These are phyloP conservation scores for Fringilla coelebs DNA, from an alignment of 2,797 vertebrate genomes.

Conservation along the genomic window DNA sequence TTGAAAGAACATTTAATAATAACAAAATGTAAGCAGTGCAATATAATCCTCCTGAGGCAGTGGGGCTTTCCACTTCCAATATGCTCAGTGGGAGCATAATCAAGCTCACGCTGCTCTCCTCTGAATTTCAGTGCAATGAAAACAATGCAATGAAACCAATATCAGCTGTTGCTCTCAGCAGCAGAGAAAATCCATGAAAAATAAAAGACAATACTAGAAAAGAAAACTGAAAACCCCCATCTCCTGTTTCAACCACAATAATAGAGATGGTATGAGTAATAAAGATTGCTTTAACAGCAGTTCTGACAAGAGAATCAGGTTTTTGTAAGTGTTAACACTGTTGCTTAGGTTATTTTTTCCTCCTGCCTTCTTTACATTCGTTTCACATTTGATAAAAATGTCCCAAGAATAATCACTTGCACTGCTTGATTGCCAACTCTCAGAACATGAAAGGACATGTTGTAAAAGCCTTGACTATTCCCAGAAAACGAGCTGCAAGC, in stretches of 20 bases:
- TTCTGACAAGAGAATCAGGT: not conserved
- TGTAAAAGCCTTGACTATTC: conserved; percentile 40
- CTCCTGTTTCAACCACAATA: not conserved
- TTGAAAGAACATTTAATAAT: not conserved
- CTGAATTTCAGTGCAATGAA: not conserved
- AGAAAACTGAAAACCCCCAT: not conserved
- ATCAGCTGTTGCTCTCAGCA: not conserved
- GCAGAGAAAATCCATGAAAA: not conserved
- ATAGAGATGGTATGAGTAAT: not conserved
- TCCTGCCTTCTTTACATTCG: conserved; percentile 13
- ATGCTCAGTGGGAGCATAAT: not conserved
- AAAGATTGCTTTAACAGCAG: not conserved
- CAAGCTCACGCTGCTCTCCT: not conserved
- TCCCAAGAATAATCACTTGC: conserved; percentile 21
- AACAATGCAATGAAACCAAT: not conserved
- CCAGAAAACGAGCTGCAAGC: conserved; percentile 40
- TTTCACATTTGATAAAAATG: conserved; percentile 34
- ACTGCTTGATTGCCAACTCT: conserved; percentile 35
- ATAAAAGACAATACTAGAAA: not conserved
- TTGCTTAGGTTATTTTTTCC: not conserved
- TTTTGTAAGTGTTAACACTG: not conserved
- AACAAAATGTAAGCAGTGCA: not conserved
- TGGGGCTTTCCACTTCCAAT: not conserved
- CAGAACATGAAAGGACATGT: conserved; percentile 68
- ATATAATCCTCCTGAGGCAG: not conserved